Evolutionary conservation across 2,888 invertebrate species (phyloP).

Genomic region (Drosophila infuscata): DNA sequence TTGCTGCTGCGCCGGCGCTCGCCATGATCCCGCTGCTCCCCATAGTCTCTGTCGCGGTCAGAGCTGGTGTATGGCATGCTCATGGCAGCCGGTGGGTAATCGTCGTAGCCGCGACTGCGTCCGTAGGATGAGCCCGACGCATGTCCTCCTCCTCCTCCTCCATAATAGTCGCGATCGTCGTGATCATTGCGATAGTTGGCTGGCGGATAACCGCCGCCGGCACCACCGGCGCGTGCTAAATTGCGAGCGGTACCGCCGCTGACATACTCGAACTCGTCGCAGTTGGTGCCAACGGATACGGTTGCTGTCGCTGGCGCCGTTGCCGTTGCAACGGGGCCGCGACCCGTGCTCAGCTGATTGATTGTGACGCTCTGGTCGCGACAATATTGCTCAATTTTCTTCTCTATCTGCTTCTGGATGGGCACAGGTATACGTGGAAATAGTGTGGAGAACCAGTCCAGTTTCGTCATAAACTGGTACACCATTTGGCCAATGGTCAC

Average conservation of each 20-base stretch:
- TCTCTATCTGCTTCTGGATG: constrained; percentile 96
- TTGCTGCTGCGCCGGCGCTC: constrained; percentile 77
- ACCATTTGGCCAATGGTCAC: constrained; percentile 97
- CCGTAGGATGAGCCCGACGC: constrained; percentile 65
- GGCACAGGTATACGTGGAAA: constrained; percentile 99
- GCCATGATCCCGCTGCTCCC: constrained; percentile 25
- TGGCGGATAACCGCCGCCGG: constrained; percentile 66
- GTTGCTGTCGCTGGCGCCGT: constrained; percentile 22
- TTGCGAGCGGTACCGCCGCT: constrained; percentile 57
- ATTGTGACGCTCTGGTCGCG: constrained; percentile 85
- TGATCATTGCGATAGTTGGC: constrained; percentile 81
- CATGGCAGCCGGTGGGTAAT: constrained; percentile 60
- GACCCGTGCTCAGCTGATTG: constrained; percentile 78
- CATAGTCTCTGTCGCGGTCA: constrained; percentile 66
- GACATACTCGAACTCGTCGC: constrained; percentile 58
- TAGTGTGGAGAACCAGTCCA: constrained; percentile 99
- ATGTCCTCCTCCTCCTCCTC: constrained; percentile 45
- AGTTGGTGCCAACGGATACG: constrained; percentile 13
- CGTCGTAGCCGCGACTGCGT: constrained; percentile 69
- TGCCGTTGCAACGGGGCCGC: constrained; percentile 36
- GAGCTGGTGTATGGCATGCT: constrained; percentile 34
- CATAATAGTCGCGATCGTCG: constrained; percentile 79
- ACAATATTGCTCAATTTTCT: constrained; percentile 89
- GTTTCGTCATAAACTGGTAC: constrained; percentile 95
- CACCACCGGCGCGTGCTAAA: constrained; percentile 58